Evolutionary conservation across 2,888 invertebrate genomes (phyloP).

Genomic region (Pediacus dermestoides): DNA sequence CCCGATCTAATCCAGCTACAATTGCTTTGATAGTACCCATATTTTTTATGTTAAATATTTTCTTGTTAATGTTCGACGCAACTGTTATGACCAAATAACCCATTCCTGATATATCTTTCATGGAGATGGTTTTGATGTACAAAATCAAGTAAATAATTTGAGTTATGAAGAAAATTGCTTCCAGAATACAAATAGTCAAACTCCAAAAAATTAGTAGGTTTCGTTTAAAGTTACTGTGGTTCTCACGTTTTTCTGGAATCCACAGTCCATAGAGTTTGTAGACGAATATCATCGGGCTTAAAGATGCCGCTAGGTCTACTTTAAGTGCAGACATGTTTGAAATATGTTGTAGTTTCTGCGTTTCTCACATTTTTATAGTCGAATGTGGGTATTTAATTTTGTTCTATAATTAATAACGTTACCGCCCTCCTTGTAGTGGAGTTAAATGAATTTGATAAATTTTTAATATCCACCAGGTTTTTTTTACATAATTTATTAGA

Average conservation of each 20-base stretch:
- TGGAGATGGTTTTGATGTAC: not conserved
- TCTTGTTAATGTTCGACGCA: not conserved
- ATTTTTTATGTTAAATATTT: not conserved
- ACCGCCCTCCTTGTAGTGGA: no score
- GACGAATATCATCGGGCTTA: not conserved
- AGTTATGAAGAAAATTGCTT: not conserved
- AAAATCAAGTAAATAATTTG: not conserved
- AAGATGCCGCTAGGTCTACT: no score
- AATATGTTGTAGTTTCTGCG: no score
- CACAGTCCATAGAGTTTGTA: not conserved
- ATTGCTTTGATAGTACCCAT: not conserved
- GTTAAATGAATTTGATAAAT: no score
- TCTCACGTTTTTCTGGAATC: not conserved
- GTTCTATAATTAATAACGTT: no score
- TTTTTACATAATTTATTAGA: no score
- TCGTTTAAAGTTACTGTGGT: not conserved
- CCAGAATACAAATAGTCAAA: not conserved
- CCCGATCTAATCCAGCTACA: not conserved
- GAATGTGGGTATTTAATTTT: no score
- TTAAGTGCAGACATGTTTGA: no score
- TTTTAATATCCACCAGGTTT: no score
- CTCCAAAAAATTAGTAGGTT: constrained; percentile 1
- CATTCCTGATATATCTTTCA: not conserved
- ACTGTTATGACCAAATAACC: not conserved
- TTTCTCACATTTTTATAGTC: no score